phyloP scores from a whole-genome alignment of 2,113 vertebrate species.

The Hippotragus niger region DNA sequence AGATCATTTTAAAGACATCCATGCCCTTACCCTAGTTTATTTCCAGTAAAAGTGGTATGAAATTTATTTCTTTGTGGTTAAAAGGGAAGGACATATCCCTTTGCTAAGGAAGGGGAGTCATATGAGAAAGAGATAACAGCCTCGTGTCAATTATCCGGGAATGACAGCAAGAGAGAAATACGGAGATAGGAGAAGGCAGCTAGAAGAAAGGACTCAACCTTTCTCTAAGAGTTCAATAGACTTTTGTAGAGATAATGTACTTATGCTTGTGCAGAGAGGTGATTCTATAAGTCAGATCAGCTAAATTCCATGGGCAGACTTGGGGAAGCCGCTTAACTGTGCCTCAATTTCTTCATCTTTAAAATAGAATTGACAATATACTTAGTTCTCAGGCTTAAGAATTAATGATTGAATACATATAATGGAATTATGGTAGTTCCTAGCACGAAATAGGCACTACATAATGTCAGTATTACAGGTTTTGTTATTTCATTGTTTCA shows the following conservation, averaged over 20 bases:
- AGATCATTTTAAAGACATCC: neutral
- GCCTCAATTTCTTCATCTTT: neutral
- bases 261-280: neutral
- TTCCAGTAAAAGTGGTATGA: neutral
- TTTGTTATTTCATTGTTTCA: neutral
- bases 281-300: neutral
- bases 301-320: neutral
- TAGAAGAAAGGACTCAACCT: neutral
- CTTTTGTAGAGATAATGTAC: neutral
- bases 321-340: neutral
- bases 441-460: neutral
- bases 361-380: neutral
- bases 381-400: neutral
- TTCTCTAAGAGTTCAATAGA: neutral
- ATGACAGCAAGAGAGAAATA: neutral
- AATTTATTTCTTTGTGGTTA: neutral
- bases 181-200: neutral
- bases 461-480: neutral
- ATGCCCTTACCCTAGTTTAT: neutral
- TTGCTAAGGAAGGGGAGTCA: neutral
- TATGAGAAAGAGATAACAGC: neutral
- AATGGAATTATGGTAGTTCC: neutral
- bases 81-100: neutral
- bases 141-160: neutral
- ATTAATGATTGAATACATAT: neutral